Base-by-base conservation (phyloP, 2,888 invertebrate species). In the Lordiphosa andalusiaca region DNA sequence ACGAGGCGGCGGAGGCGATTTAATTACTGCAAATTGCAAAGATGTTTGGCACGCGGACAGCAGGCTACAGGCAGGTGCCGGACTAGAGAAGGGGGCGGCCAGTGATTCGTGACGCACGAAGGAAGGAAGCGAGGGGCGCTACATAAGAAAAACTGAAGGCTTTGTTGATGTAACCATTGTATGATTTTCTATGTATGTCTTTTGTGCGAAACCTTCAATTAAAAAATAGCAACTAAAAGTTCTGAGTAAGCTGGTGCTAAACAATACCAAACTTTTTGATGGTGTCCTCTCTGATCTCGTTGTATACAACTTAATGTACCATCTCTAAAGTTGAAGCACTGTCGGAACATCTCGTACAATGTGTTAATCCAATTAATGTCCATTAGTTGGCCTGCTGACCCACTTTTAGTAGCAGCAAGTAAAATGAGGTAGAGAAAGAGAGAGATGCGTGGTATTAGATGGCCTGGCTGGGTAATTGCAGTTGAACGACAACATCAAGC, bases 361-460 rank as follows among this genome's bases (percentile, higher is more conserved):
- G 77, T 83, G 77, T 77, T 77, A 77, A 77, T 77, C 84, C 84
- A 77, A 77, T 76, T 76, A 63, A 72, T 69, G 62, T 67, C 73
- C 76, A 76, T 78, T 76, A 64, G 75, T 64, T 59, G 44, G 59
- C 39, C 61, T 52, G 58, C 65, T 72, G 73, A 76, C 76, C 76
- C 63, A 75, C 74, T 65, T 63, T 38, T 46, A 4, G 16, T 21
- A 16, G 7, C 6, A 49, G 25, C 25, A n/a, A n/a, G n/a, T 6
- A 25, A 6, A 25, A 6, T 5, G 25, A 6, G 23, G 1, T 6
- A 23, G 23, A 23, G 25, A 25, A 38, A 64, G 49, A 48, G 39
- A 50, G 55, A 56, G 50, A 44, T 54, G 54, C 40, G 33, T 35
- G n/a, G 35, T 60, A 33, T 33, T 42, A 40, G 7, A 23, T 56